Conservation (phyloP, 2,888 invertebrate genomes). For the Drosophila monieri region DNA sequence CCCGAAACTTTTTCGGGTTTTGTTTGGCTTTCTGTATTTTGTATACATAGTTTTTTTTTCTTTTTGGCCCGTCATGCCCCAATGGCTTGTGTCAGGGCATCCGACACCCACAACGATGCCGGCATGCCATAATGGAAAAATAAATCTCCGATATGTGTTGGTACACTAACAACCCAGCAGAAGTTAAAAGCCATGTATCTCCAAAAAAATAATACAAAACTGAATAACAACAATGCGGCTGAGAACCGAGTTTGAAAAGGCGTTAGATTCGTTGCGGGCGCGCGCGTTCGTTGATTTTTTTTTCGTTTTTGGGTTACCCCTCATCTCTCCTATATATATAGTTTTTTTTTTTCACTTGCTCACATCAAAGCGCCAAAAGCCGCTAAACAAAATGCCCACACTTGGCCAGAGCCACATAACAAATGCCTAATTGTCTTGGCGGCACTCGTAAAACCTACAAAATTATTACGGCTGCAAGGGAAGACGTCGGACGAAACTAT, state of each 20-base stretch:
- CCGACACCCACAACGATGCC: conserved; percentile 73
- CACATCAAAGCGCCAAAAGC: conserved; percentile 73
- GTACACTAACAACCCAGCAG: conserved; percentile 40
- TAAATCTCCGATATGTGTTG: conserved; percentile 65
- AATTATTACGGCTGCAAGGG: conserved; percentile 68
- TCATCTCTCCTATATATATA: conserved; percentile 18
- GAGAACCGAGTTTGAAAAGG: conserved; percentile 65
- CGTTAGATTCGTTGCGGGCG: conserved; percentile 75
- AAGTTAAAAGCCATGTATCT: conserved; percentile 63
- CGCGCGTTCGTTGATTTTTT: conserved; percentile 49
- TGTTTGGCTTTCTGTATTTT: conserved; percentile 12
- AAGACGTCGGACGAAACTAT: conserved; percentile 38
- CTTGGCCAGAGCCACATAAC: conserved; percentile 63
- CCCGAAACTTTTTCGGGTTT: conserved; percentile 17
- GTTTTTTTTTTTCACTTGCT: conserved; percentile 62
- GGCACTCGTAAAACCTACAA: conserved; percentile 77
- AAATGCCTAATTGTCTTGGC: conserved; percentile 79
- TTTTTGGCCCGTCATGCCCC: conserved; percentile 68
- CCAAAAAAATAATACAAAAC: conserved; percentile 36
- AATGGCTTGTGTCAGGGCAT: conserved; percentile 68
- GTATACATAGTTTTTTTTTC: conserved; percentile 5
- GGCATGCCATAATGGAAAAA: conserved; percentile 74
- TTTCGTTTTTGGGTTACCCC: neutral
- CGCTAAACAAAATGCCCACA: conserved; percentile 76
- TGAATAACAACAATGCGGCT: conserved; percentile 11